A percentile compares a stretch with the other conserved stretches of the same genome.
Conservation (phyloP, 2,888 invertebrate species). For the Stegophylla sp. region DNA sequence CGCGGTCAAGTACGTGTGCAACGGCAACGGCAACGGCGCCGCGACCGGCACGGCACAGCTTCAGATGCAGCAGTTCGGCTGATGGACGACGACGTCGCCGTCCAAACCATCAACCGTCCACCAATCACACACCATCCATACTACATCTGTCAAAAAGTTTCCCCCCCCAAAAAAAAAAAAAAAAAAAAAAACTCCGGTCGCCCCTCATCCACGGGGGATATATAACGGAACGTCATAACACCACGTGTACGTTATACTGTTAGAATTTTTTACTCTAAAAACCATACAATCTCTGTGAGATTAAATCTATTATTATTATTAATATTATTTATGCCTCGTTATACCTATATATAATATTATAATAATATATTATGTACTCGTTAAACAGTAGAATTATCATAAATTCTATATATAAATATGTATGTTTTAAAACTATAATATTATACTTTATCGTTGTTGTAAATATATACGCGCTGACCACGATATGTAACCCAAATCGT, state of each 20-base stretch:
- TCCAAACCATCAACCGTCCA: neutral
- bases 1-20: constrained; percentile 64
- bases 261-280: too few species aligned
- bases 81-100: neutral
- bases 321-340: constrained; percentile 50
- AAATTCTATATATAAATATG: neutral
- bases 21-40: constrained; percentile 20
- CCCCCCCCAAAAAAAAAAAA: too few species aligned
- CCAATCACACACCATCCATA: neutral
- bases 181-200: too few species aligned
- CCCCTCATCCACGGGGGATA: too few species aligned
- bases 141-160: neutral
- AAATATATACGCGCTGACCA: neutral
- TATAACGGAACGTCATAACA: too few species aligned
- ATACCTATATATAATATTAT: constrained; percentile 21
- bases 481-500: neutral
- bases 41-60: neutral
- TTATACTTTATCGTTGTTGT: neutral
- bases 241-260: neutral
- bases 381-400: constrained; percentile 24
- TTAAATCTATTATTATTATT: constrained; percentile 51
- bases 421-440: too few species aligned
- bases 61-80: constrained; percentile 37
- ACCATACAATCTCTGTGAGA: constrained; percentile 53
- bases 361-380: constrained; percentile 18